Conservation (phyloP, 2,797 vertebrate species). For the Hirundo rustica region DNA sequence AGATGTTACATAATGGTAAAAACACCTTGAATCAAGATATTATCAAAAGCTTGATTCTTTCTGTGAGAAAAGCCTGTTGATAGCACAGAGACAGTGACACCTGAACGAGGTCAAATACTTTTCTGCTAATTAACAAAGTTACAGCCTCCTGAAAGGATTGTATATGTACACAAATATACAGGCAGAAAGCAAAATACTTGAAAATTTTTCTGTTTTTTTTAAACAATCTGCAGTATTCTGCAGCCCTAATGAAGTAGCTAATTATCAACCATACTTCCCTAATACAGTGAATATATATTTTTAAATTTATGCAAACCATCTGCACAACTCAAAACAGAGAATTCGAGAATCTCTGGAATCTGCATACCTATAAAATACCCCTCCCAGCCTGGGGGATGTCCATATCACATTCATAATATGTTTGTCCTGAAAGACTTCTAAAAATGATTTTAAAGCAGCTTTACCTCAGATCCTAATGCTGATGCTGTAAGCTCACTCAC, state of each 20-base stretch:
- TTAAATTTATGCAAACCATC: background rate
- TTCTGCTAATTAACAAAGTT: background rate
- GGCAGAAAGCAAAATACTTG: background rate
- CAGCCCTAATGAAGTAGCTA: background rate
- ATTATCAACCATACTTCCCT: background rate
- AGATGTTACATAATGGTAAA: background rate
- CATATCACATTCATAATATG: background rate
- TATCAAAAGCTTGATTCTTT: background rate
- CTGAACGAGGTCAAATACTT: background rate
- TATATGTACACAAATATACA: accelerated
- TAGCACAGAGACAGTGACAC: background rate
- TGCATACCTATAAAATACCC: background rate
- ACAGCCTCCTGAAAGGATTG: background rate
- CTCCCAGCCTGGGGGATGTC: background rate
- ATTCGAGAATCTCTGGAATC: background rate
- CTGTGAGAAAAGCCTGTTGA: background rate
- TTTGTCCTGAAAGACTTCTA: background rate
- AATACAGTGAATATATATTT: background rate
- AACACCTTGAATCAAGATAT: background rate
- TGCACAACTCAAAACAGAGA: background rate
- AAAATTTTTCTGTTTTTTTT: background rate
- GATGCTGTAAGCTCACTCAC: constrained; percentile 98
- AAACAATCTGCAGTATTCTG: background rate
- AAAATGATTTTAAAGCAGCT: background rate
- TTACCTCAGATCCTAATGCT: constrained; percentile 95